These are phyloP conservation scores for Diachasmimorpha longicaudata DNA, from an alignment of 1,140 invertebrate species.

Conservation along the genomic window DNA sequence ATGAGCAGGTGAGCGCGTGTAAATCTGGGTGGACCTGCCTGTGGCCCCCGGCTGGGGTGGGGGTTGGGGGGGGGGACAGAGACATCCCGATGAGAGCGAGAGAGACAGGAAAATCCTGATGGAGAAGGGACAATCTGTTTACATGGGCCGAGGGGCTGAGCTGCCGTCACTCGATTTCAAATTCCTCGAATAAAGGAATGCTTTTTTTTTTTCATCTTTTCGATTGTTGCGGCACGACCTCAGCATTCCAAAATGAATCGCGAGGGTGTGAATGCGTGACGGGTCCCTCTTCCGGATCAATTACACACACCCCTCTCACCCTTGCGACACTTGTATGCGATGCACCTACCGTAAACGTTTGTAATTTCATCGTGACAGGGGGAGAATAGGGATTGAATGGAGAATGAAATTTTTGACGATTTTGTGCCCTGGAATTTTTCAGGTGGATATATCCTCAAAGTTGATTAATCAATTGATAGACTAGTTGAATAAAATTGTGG, in stretches of 20 bases:
- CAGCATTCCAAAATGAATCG: neutral
- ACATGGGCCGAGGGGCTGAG: neutral
- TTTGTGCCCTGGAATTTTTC: too few species aligned
- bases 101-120: neutral
- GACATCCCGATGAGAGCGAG: neutral
- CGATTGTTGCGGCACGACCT: neutral
- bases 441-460: too few species aligned
- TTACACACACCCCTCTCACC: neutral
- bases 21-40: constrained; percentile 46
- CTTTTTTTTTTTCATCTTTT: constrained; percentile 11
- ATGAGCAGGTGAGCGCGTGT: constrained; percentile 49
- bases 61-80: neutral
- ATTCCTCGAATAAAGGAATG: constrained; percentile 1
- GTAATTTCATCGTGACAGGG: neutral
- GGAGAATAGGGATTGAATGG: neutral
- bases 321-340: neutral
- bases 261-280: constrained; percentile 8
- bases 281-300: neutral
- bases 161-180: neutral
- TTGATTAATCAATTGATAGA: too few species aligned
- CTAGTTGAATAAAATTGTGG: too few species aligned
- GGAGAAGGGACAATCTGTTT: constrained; percentile 13
- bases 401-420: too few species aligned
- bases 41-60: neutral
- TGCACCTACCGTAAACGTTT: constrained; percentile 4